Evolutionary conservation across 2,113 vertebrate genomes (phyloP).

Genomic region (Charina bottae): DNA sequence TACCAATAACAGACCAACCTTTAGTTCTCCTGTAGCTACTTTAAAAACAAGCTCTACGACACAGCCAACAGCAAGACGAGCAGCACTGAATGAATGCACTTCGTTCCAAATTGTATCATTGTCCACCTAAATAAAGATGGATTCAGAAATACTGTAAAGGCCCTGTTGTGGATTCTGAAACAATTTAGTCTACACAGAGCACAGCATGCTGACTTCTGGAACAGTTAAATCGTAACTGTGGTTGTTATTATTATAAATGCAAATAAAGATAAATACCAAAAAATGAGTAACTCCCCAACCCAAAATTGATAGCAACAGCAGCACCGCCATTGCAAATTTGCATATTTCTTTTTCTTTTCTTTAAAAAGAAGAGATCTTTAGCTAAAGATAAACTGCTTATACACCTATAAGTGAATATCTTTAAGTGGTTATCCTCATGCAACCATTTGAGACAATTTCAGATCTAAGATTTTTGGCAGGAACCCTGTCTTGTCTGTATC

Average conservation of each 20-base stretch:
- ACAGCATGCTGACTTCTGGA: neutral
- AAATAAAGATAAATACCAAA: neutral
- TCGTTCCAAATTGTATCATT: constrained; percentile 99
- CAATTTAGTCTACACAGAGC: neutral
- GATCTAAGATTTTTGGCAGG: neutral
- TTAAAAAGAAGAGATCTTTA: neutral
- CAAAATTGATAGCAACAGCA: neutral
- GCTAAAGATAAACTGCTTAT: neutral
- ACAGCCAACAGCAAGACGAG: constrained; percentile 93
- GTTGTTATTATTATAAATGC: neutral
- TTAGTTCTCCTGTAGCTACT: constrained; percentile 91
- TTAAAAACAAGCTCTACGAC: constrained; percentile 97
- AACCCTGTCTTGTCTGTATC: neutral
- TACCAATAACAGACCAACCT: constrained; percentile 78
- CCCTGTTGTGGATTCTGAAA: neutral
- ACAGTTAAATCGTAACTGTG: neutral
- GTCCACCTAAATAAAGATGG: constrained; percentile 82
- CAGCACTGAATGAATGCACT: constrained; percentile 91
- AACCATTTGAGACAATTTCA: neutral
- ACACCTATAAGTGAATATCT: neutral
- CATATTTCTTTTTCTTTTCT: neutral
- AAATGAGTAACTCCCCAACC: neutral
- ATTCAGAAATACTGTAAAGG: neutral
- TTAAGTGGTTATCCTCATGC: neutral
- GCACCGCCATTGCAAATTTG: neutral